Conservation (phyloP, 2,113 vertebrate genomes). For the Megaceryle torquata region DNA sequence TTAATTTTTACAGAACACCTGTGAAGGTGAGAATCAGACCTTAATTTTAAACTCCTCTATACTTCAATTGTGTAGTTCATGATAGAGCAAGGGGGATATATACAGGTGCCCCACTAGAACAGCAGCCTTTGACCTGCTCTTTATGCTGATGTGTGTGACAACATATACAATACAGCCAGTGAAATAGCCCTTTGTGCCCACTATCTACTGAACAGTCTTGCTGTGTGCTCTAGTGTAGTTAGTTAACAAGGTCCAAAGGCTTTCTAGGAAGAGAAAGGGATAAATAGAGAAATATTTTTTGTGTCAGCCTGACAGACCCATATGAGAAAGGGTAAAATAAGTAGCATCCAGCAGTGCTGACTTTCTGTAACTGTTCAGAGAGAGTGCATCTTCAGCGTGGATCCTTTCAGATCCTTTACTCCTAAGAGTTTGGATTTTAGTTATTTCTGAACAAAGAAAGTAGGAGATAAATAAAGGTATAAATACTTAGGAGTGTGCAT, state of each 20-base stretch:
- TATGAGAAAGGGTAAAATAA: background rate
- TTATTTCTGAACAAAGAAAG: background rate
- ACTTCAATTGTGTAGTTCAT: background rate
- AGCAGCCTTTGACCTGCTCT: background rate
- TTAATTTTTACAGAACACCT: background rate
- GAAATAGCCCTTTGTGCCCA: background rate
- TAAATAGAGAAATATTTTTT: background rate
- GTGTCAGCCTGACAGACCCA: background rate
- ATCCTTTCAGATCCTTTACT: background rate
- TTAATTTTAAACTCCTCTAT: background rate
- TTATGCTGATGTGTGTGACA: background rate
- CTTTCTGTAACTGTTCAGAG: background rate
- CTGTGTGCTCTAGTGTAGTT: background rate
- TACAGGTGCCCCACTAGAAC: accelerated
- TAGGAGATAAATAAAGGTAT: background rate
- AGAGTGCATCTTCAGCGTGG: background rate
- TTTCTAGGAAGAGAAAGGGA: background rate
- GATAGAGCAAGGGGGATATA: too few species aligned
- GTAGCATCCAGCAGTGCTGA: background rate
- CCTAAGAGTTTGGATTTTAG: background rate
- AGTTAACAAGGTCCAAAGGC: background rate
- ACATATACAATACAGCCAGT: accelerated
- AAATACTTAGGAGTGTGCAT: background rate
- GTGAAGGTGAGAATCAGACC: background rate
- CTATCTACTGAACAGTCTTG: background rate